Evolutionary conservation across 2,888 invertebrate species (phyloP), one percentile per base, ranked within the genome.

Genomic region (Gnatocerus cornutus): DNA sequence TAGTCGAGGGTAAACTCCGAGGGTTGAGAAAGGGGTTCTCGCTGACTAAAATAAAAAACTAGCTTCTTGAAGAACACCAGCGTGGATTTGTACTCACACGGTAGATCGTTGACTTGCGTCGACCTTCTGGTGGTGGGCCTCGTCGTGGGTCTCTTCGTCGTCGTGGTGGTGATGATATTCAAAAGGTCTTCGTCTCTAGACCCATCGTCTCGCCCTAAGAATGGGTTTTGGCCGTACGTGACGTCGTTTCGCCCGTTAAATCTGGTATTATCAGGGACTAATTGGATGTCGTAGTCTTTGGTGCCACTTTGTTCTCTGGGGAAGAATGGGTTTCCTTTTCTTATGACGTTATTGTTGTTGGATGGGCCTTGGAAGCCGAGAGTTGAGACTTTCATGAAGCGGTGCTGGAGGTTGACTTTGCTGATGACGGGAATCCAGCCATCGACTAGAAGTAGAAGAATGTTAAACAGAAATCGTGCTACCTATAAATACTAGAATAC

Each of bases 11-110:
- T 12, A 43, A 16, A 12, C 5, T 3, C 14, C 27, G 30, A 33
- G 46, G 48, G 27, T 41, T 62, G 9, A 62, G 29, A 13, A 50
- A 62, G 10, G 62, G 62, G 41, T 62, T 62, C 1, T 33, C 33
- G 33, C 33, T 33, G 7, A 33, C 33, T 33, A 33, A 33, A 33
- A 33, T n/a, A n/a, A n/a, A n/a, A n/a, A n/a, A n/a, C n/a, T n/a
- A n/a, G n/a, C n/a, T n/a, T n/a, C n/a, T n/a, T n/a, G n/a, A n/a
- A n/a, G n/a, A n/a, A n/a, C n/a, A n/a, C n/a, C n/a, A n/a, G n/a
- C n/a, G n/a, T n/a, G n/a, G n/a, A n/a, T 12, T 43, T 7, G 0
- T 37, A 62, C 61, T 33, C 21, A 43, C 61, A 52, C 29, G 33
- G 27, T 1, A 50, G 9, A 27, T 50, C 52, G 30, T 63, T 63